phyloP scores from a whole-genome alignment of 2,888 invertebrate genomes.

The Fragum fragum region DNA sequence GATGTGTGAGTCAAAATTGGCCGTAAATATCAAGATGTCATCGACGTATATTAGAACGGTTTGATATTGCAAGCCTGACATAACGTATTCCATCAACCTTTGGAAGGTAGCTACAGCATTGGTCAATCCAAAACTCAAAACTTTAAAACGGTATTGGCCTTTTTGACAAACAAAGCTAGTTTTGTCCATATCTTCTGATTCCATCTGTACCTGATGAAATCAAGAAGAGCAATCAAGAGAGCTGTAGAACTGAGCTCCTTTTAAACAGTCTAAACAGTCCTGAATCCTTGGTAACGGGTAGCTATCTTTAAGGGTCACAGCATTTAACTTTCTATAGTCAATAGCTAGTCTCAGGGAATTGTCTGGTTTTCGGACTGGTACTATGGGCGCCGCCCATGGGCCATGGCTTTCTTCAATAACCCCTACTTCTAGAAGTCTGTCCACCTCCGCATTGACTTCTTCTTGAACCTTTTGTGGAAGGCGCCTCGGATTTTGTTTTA shows the following conservation, averaged over 20 bases:
- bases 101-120: slow-evolving; percentile 65
- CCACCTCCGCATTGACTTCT: slow-evolving; percentile 40
- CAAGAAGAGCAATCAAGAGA: slow-evolving; percentile 59
- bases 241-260: slow-evolving; percentile 51
- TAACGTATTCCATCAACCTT: slow-evolving; percentile 57
- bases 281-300: slow-evolving; percentile 59
- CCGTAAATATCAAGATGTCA: slow-evolving; percentile 16
- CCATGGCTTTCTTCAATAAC: slow-evolving; percentile 55
- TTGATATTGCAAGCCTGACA: slow-evolving; percentile 59
- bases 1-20: slow-evolving; percentile 10
- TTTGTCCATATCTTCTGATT: slow-evolving; percentile 41
- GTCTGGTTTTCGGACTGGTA: slow-evolving; percentile 57
- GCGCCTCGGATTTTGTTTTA: slow-evolving; percentile 40
- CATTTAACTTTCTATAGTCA: slow-evolving; percentile 55
- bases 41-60: slow-evolving; percentile 41
- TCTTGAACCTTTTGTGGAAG: slow-evolving; percentile 41
- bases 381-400: slow-evolving; percentile 60
- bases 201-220: slow-evolving; percentile 61
- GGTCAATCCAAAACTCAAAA: slow-evolving; percentile 35
- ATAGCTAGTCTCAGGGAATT: slow-evolving; percentile 58
- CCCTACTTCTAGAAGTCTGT: slow-evolving; percentile 49
- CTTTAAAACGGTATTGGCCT: slow-evolving; percentile 41
- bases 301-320: slow-evolving; percentile 52
- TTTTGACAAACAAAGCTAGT: slow-evolving; percentile 52
- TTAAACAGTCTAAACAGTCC: slow-evolving; percentile 58